phyloP scores from a whole-genome alignment of 2,888 invertebrate species.

The Cerceris ruficornis region DNA sequence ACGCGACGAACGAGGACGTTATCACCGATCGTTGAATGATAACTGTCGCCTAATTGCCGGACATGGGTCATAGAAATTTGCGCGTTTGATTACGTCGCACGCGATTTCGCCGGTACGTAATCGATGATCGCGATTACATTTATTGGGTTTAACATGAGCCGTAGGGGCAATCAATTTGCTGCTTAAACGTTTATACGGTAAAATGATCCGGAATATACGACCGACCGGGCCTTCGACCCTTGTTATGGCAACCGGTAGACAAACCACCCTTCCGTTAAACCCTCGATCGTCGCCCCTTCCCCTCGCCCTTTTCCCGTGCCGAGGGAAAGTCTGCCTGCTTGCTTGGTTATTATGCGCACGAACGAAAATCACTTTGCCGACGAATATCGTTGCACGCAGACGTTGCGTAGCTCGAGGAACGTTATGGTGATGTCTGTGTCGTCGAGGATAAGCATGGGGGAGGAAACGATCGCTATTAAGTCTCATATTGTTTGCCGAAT shows the following conservation, averaged over 20 bases:
- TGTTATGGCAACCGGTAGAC: conserved; percentile 59
- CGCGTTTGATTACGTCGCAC: conserved; percentile 42
- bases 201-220: conserved; percentile 67
- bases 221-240: conserved; percentile 47
- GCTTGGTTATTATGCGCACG: conserved; percentile 62
- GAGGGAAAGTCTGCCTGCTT: conserved; percentile 32
- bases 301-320: conserved; percentile 9
- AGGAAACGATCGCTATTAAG: no score
- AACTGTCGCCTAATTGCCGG: no score
- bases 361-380: conserved; percentile 59
- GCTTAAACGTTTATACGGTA: conserved; percentile 68
- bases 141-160: conserved; percentile 56
- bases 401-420: conserved; percentile 9
- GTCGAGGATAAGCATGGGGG: no score
- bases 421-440: no score
- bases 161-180: conserved; percentile 59
- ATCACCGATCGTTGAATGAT: no score
- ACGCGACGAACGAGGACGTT: no score
- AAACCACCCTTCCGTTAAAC: conserved; percentile 56
- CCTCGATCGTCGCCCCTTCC: conserved; percentile 38
- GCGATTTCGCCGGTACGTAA: conserved; percentile 43
- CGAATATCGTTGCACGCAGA: conserved; percentile 29
- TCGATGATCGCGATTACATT: conserved; percentile 54
- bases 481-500: no score
- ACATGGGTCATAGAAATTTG: conserved; percentile 29